phyloP scores from a whole-genome alignment of 2,797 vertebrate genomes.

The Gambusia yucatana region DNA sequence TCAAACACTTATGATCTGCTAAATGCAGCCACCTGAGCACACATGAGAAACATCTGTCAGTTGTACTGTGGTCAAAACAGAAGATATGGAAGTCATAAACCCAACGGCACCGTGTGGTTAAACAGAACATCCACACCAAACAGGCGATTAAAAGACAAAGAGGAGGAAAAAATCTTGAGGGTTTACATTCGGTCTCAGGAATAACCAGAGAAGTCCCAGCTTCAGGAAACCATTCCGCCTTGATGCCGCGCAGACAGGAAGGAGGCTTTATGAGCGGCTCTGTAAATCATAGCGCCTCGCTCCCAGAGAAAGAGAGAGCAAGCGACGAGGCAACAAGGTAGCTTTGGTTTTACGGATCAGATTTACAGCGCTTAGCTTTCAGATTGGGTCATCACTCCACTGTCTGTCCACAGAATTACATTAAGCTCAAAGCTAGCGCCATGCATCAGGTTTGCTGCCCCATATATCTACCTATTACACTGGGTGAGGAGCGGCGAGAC shows the following conservation, averaged over 20 bases:
- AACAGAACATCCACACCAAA: conserved; percentile 31
- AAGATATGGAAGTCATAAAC: conserved; percentile 52
- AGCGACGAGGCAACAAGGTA: conserved; percentile 33
- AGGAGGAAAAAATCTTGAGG: conserved; percentile 36
- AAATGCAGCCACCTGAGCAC: neutral
- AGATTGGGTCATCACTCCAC: conserved; percentile 75
- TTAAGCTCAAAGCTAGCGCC: conserved; percentile 62
- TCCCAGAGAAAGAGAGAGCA: conserved; percentile 36
- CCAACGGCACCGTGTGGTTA: conserved; percentile 60
- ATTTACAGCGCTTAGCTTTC: conserved; percentile 57
- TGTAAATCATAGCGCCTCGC: conserved; percentile 65
- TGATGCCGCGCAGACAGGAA: conserved; percentile 52
- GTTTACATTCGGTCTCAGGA: conserved; percentile 52
- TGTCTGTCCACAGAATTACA: conserved; percentile 67
- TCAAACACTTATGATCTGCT: neutral
- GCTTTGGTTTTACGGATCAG: conserved; percentile 45
- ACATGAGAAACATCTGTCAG: conserved; percentile 28
- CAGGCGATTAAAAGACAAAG: conserved; percentile 50
- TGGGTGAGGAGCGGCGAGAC: conserved; percentile 51
- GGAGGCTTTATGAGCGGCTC: conserved; percentile 49
- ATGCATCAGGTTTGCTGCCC: conserved; percentile 70
- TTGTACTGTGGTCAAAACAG: conserved; percentile 31
- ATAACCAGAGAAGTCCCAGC: conserved; percentile 31
- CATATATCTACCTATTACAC: conserved; percentile 52
- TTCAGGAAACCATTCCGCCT: conserved; percentile 32